A percentile compares a stretch with the other conserved stretches of the same genome.
phyloP scores from a whole-genome alignment of 1,140 invertebrate species.

The Caenorhabditis brenneri region DNA sequence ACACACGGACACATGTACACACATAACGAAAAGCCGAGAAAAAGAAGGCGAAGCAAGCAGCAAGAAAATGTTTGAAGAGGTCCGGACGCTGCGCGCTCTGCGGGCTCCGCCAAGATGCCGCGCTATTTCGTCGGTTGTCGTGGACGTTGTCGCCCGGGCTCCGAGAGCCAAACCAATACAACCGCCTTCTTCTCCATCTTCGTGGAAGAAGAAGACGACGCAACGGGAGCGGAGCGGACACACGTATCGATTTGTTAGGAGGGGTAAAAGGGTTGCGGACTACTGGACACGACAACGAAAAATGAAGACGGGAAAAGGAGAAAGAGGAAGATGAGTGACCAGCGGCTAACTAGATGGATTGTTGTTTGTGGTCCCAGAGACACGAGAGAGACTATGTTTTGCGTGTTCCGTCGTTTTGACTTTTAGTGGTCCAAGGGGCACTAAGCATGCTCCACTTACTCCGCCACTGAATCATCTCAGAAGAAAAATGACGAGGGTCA shows the following conservation, averaged over 20 bases:
- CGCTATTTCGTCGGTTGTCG: conserved; percentile 43
- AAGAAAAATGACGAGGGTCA: neutral
- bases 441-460: neutral
- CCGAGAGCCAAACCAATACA: conserved; percentile 33
- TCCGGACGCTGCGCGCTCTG: conserved; percentile 31
- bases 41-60: conserved; percentile 28
- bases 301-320: conserved; percentile 3
- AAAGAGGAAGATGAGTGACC: conserved; percentile 31
- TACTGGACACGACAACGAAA: conserved; percentile 13
- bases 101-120: conserved; percentile 27
- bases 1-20: conserved; percentile 7
- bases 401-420: conserved; percentile 5
- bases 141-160: conserved; percentile 50
- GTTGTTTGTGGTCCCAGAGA: conserved; percentile 11
- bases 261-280: conserved; percentile 23
- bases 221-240: conserved; percentile 26
- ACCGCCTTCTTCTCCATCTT: conserved; percentile 35
- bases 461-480: neutral
- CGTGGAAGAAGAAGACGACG: conserved; percentile 28
- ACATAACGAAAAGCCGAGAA: conserved; percentile 27
- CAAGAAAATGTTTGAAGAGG: conserved; percentile 41
- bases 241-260: conserved; percentile 36
- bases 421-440: neutral
- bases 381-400: neutral
- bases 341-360: conserved; percentile 37